Evolutionary conservation across 2,888 invertebrate species (phyloP).

Genomic region (Rhogogaster chlorosoma): DNA sequence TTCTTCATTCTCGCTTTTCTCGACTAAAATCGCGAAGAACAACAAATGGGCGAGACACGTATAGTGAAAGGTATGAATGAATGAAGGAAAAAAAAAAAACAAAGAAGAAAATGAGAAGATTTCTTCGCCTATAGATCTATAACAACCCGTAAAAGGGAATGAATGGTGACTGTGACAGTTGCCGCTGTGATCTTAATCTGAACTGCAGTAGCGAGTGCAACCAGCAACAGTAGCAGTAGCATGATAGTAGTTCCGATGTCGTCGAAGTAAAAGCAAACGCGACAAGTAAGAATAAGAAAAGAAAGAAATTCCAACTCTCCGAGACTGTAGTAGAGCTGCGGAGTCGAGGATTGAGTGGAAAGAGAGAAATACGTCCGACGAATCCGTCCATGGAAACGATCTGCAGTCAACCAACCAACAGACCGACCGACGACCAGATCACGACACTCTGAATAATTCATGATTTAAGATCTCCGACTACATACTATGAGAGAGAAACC

Average conservation of each 20-base stretch:
- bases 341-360: conserved; percentile 66
- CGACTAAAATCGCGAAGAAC: background rate
- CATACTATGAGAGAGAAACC: too few species aligned
- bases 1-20: background rate
- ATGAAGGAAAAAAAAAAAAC: conserved; percentile 40
- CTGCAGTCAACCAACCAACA: conserved; percentile 65
- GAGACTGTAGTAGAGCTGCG: background rate
- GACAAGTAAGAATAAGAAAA: conserved; percentile 4
- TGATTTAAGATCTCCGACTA: conserved; percentile 15
- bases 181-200: conserved; percentile 75
- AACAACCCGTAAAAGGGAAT: conserved; percentile 27
- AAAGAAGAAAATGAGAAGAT: conserved; percentile 43
- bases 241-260: conserved; percentile 50
- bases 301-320: conserved; percentile 18
- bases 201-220: conserved; percentile 19
- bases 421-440: conserved; percentile 57
- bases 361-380: conserved; percentile 68
- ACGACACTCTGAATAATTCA: conserved; percentile 51
- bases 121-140: conserved; percentile 13
- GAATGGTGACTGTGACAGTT: conserved; percentile 71
- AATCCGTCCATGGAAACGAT: conserved; percentile 54
- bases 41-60: background rate
- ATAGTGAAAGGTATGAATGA: conserved; percentile 16
- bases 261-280: conserved; percentile 59
- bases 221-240: background rate